Conservation (phyloP, 1,140 invertebrate genomes). For the Spodoptera frugiperda region DNA sequence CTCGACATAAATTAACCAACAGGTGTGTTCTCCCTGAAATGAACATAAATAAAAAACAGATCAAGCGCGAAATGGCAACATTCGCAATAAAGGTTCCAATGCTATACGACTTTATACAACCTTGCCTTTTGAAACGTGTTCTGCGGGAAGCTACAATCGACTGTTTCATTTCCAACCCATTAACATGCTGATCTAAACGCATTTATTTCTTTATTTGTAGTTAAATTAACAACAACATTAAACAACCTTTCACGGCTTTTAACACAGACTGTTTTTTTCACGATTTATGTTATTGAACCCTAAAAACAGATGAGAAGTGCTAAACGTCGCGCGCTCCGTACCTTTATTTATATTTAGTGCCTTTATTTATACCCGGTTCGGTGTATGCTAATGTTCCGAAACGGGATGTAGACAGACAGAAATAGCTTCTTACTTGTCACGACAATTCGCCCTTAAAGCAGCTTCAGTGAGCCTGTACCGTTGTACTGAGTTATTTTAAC, state of each 20-base stretch:
- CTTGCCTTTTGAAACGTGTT: slow-evolving; percentile 29
- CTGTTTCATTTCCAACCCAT: slow-evolving; percentile 27
- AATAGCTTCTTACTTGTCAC: slow-evolving; percentile 65
- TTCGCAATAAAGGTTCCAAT: slow-evolving; percentile 34
- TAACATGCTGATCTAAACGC: slow-evolving; percentile 21
- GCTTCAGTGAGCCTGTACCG: slow-evolving; percentile 11
- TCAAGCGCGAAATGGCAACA: slow-evolving; percentile 43
- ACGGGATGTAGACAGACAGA: slow-evolving; percentile 63
- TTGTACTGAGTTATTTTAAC: slow-evolving; percentile 7
- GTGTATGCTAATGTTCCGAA: slow-evolving; percentile 60
- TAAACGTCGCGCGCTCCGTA: slow-evolving; percentile 50
- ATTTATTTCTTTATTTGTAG: slow-evolving; percentile 31
- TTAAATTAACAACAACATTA: slow-evolving; percentile 38
- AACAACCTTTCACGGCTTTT: slow-evolving; percentile 27
- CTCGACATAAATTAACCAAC: slow-evolving; percentile 61
- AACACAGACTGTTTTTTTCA: slow-evolving; percentile 38
- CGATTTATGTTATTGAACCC: slow-evolving; percentile 49
- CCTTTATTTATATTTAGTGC: slow-evolving; percentile 59
- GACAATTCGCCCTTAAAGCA: slow-evolving; percentile 64
- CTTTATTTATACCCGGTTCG: slow-evolving; percentile 63
- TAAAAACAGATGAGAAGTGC: slow-evolving; percentile 55
- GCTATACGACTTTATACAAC: slow-evolving; percentile 15
- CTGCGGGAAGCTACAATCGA: slow-evolving; percentile 14
- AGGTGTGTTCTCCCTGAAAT: slow-evolving; percentile 62
- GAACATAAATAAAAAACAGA: slow-evolving; percentile 54